Conservation (phyloP, 1,140 invertebrate genomes). For the Drosophila teissieri region DNA sequence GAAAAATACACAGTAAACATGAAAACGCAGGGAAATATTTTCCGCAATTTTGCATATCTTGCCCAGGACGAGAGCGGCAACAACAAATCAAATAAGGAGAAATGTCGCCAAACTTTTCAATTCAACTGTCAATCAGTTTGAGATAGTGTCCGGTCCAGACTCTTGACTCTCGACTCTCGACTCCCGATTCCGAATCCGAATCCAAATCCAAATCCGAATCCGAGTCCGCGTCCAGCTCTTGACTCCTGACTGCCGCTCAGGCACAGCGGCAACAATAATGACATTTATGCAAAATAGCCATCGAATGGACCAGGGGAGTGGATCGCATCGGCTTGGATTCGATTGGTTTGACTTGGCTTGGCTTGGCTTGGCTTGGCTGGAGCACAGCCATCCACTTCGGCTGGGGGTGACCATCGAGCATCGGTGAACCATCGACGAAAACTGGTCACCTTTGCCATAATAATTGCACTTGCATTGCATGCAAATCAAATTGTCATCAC, state of each 20-base stretch:
- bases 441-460: conserved; percentile 81
- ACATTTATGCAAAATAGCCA: conserved; percentile 77
- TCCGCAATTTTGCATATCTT: conserved; percentile 73
- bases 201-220: background rate
- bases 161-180: conserved; percentile 14
- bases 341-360: conserved; percentile 5
- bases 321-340: conserved; percentile 4
- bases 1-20: conserved; percentile 46
- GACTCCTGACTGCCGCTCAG: conserved; percentile 20
- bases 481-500: conserved; percentile 83
- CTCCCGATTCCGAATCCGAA: conserved; percentile 1
- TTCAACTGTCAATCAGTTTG: conserved; percentile 83
- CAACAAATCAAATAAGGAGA: conserved; percentile 83
- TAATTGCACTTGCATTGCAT: conserved; percentile 83
- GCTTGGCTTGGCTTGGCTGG: background rate
- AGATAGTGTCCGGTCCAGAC: conserved; percentile 74
- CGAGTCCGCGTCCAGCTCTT: conserved; percentile 3
- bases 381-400: conserved; percentile 6
- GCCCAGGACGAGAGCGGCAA: conserved; percentile 45
- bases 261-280: conserved; percentile 77
- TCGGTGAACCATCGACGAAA: conserved; percentile 50
- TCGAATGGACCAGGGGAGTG: conserved; percentile 26
- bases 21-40: conserved; percentile 57
- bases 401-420: conserved; percentile 49
- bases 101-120: conserved; percentile 83